phyloP scores from a whole-genome alignment of 2,113 vertebrate genomes.

The Carettochelys insculpta region DNA sequence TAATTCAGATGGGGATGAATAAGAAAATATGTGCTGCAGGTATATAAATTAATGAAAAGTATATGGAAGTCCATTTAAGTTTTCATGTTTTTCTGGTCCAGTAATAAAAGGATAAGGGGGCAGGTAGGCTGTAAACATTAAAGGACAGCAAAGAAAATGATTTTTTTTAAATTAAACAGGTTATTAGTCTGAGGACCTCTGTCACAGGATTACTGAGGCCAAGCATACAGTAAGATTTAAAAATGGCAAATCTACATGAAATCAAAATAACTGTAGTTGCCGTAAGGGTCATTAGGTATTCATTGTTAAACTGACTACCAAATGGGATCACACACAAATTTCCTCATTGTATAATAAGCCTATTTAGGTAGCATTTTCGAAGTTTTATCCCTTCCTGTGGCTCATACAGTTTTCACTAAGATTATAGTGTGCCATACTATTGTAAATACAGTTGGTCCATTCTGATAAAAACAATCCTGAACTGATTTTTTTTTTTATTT shows the following conservation, averaged over 20 bases:
- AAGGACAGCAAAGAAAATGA: neutral
- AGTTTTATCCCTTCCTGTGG: neutral
- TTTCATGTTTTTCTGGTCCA: rapidly evolving
- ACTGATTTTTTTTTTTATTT: neutral
- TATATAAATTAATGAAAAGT: neutral
- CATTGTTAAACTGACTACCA: neutral
- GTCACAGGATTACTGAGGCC: neutral
- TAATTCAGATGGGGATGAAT: rapidly evolving
- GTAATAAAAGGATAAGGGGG: neutral
- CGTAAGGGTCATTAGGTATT: neutral
- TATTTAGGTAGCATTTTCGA: neutral
- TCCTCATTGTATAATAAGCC: neutral
- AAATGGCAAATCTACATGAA: neutral
- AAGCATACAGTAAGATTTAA: neutral
- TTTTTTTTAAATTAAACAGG: neutral
- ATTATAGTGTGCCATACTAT: neutral
- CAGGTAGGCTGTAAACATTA: neutral
- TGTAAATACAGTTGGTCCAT: neutral
- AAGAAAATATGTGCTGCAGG: neutral
- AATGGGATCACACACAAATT: neutral
- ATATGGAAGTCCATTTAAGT: neutral
- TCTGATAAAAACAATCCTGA: too few relatives aligned
- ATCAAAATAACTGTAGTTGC: neutral
- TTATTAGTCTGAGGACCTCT: neutral
- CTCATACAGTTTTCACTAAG: neutral